Conservation (phyloP, 1,140 invertebrate genomes). For the Hypothenemus hampei region DNA sequence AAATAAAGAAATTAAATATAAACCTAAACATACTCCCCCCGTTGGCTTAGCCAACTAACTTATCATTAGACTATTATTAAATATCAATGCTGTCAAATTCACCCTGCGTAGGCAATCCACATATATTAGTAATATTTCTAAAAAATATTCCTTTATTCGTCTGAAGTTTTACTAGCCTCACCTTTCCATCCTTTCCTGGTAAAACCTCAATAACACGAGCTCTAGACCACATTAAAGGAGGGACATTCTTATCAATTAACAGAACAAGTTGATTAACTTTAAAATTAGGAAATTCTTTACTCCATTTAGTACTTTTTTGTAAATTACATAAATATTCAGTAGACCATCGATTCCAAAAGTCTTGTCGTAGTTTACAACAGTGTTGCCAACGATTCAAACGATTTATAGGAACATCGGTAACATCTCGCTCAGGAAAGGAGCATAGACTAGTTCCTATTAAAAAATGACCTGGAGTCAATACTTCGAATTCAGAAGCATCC, state of each 20-base stretch:
- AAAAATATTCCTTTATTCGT: constrained; percentile 7
- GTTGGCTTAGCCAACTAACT: no score
- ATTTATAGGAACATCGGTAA: constrained; percentile 12
- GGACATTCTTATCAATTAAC: constrained; percentile 39
- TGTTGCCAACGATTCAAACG: constrained; percentile 7
- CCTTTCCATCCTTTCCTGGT: constrained; percentile 5
- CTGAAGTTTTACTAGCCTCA: constrained; percentile 12
- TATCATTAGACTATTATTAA: no score
- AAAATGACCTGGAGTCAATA: constrained; percentile 44
- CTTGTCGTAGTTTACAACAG: constrained; percentile 12
- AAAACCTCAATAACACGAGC: constrained; percentile 22
- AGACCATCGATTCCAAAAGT: constrained; percentile 35
- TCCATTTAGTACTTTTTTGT: constrained; percentile 30
- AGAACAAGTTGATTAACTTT: constrained; percentile 39
- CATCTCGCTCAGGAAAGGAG: constrained; percentile 25
- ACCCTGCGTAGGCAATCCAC: constrained; percentile 2
- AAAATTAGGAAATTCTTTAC: constrained; percentile 2
- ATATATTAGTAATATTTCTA: constrained; percentile 7
- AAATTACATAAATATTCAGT: constrained; percentile 32
- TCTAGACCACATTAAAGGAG: constrained; percentile 40
- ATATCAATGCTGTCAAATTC: no score
- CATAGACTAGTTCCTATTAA: constrained; percentile 38
- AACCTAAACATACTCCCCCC: no score
- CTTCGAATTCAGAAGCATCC: constrained; percentile 32
- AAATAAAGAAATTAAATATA: no score